Percentiles rank a stretch among this genome's conserved stretches.
phyloP scores from a whole-genome alignment of 2,888 invertebrate species.

The Podabrus alpinus region DNA sequence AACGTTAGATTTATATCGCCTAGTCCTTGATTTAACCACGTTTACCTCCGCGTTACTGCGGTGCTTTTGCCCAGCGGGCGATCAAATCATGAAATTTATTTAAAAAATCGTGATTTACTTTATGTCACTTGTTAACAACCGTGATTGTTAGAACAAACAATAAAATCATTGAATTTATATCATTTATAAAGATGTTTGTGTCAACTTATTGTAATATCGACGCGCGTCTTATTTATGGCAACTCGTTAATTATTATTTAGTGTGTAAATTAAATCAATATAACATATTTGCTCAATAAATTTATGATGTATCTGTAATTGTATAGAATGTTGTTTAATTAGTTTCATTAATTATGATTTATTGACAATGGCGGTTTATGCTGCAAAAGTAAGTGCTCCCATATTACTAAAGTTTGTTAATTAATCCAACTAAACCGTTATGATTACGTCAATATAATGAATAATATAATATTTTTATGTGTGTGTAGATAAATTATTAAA shows the following conservation, averaged over 20 bases:
- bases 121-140: constrained; percentile 26
- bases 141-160: constrained; percentile 10
- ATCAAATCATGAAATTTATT: constrained; percentile 33
- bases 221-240: background rate
- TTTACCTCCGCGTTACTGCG: constrained; percentile 9
- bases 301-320: background rate
- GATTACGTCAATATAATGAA: background rate
- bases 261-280: background rate
- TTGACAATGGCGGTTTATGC: background rate
- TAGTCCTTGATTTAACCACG: constrained; percentile 19
- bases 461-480: background rate
- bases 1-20: background rate
- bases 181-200: constrained; percentile 7
- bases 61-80: constrained; percentile 24
- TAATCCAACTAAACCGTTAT: background rate
- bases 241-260: background rate
- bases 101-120: constrained; percentile 33
- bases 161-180: background rate
- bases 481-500: background rate
- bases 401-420: background rate
- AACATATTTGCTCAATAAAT: background rate
- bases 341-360: background rate
- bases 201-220: constrained; percentile 5
- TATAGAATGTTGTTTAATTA: background rate
- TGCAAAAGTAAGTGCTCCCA: background rate